These are phyloP conservation scores for Nebria ingens DNA, from an alignment of 1,140 invertebrate genomes.

Conservation along the genomic window DNA sequence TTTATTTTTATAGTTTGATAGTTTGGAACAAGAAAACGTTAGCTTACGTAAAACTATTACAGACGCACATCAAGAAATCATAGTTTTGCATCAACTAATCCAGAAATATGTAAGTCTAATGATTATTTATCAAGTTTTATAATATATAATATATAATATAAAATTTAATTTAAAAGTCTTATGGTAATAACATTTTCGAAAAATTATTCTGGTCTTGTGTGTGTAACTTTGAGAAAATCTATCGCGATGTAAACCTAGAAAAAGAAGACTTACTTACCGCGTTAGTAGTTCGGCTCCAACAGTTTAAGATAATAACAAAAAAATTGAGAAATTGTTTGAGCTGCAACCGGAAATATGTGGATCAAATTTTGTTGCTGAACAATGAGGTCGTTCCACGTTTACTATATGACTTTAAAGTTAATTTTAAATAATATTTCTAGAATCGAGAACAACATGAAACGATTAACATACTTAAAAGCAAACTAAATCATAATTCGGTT, in stretches of 20 bases:
- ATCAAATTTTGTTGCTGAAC: background rate
- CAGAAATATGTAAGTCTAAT: background rate
- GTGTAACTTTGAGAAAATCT: background rate
- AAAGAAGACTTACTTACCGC: background rate
- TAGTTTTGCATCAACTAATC: background rate
- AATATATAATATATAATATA: no score
- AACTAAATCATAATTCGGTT: no score
- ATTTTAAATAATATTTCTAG: no score
- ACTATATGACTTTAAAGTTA: no score
- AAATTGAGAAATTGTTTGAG: background rate
- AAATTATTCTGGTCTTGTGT: background rate
- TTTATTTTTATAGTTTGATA: background rate
- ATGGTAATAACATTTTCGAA: background rate
- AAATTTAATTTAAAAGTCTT: background rate
- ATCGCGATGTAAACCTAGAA: background rate
- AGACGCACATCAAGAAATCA: background rate
- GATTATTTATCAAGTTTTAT: background rate
- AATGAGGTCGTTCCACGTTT: background rate
- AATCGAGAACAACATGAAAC: background rate
- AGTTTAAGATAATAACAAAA: background rate
- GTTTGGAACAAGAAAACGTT: background rate
- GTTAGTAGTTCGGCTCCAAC: background rate
- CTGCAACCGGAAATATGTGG: background rate
- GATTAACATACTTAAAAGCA: background rate
- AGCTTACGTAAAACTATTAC: background rate